Conservation (phyloP, 64 coral and sea anemone genomes). For the Pocillopora damicornis region DNA sequence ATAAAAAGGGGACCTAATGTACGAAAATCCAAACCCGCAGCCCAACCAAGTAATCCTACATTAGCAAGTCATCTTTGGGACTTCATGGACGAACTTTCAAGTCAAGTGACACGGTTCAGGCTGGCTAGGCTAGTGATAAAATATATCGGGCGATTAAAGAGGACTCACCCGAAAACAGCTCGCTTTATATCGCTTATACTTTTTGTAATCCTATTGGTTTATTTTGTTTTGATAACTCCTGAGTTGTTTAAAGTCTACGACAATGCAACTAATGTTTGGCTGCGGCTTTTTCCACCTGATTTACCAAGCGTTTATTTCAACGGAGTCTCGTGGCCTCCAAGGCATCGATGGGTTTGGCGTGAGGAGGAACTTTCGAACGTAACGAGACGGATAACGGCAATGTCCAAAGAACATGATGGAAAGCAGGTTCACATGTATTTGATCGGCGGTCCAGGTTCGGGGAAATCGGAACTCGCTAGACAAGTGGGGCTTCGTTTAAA, state of each 20-base stretch:
- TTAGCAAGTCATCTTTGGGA: too few species aligned
- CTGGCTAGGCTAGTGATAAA: not conserved
- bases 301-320: constrained; percentile 28
- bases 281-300: not conserved
- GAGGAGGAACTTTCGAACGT: constrained; percentile 54
- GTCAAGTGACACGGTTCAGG: too few species aligned
- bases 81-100: too few species aligned
- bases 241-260: not conserved
- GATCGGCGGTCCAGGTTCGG: constrained; percentile 70
- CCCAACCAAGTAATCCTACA: too few species aligned
- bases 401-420: constrained; percentile 35
- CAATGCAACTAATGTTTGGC: not conserved
- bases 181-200: not conserved
- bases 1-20: not conserved
- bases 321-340: constrained; percentile 52
- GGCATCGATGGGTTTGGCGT: constrained; percentile 67
- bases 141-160: constrained; percentile 3
- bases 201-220: not conserved
- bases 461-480: constrained; percentile 87
- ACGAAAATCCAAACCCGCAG: too few species aligned
- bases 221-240: not conserved
- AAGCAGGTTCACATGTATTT: constrained; percentile 73
- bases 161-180: not conserved
- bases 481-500: constrained; percentile 69
- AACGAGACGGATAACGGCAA: constrained; percentile 20